Base-by-base conservation (phyloP, 2,888 invertebrate genomes). In the Sialis fuliginosa region DNA sequence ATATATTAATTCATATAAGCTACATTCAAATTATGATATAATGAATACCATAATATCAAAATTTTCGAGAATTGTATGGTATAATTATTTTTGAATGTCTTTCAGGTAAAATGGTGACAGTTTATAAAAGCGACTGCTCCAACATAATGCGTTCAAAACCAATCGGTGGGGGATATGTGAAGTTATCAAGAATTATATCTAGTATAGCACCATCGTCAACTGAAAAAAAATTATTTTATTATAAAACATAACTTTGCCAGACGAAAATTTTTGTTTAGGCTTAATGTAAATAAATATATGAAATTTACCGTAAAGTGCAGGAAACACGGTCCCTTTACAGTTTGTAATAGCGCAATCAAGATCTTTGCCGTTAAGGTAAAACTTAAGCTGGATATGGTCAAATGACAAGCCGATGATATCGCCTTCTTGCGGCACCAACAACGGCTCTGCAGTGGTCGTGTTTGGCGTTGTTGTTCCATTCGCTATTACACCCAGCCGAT, bases 141-240 rank as follows among this genome's bases (percentile, higher is more conserved):
- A 95, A 73, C 85, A 97, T 89, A 53, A 97, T 95, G 65, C 85
- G 86, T 57, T 95, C 93, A 62, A 85, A 96, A 37, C 95, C 96
- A 45, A 77, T 70, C 0, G 89, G 87, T 35, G 87, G 83, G 1
- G 81, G 75, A 61, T 86, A 81, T 53, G 79, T 75, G 63, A 96
- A 95, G 61, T 85, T 85, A 55, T 89, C 88, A 63, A 97, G 78
- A 58, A 91, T 82, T 52, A 95, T 81, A 66, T 98, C 98, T 67
- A 98, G 64, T 55, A 97, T 95, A 32, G 97, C 96, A 54, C 96
- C 96, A 63, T 96, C 93, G 59, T 96, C 96, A 58, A 97, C 96
- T 91, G 70, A 48, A 77, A 78, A n/a, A 56, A 53, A 55, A 51
- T 54, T 12, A 37, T 2, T 7, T 30, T 39, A 40, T 31, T 47